These are phyloP conservation scores for Drosophila phalerata DNA, from an alignment of 2,888 invertebrate genomes.

Conservation along the genomic window DNA sequence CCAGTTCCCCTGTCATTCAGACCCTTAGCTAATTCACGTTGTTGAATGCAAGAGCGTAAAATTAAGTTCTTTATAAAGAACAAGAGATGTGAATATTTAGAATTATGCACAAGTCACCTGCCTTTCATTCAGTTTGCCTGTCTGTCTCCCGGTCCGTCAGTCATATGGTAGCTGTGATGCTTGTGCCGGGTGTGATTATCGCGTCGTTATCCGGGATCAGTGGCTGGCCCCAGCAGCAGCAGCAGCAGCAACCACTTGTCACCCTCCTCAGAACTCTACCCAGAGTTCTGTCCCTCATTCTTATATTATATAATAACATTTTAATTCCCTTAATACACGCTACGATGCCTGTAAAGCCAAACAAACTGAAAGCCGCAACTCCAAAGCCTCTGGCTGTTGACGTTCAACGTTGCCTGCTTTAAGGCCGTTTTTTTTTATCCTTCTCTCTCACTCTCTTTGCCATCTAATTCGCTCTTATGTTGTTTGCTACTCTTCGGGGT, in stretches of 20 bases:
- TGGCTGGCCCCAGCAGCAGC: slow-evolving; percentile 48
- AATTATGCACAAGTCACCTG: slow-evolving; percentile 64
- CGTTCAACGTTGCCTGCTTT: slow-evolving; percentile 47
- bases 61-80: slow-evolving; percentile 65
- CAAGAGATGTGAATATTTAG: slow-evolving; percentile 54
- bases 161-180: slow-evolving; percentile 51
- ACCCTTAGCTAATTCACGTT: slow-evolving; percentile 39
- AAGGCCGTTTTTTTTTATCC: slow-evolving; percentile 43
- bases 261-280: slow-evolving; percentile 15
- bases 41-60: slow-evolving; percentile 73
- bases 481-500: slow-evolving; percentile 6
- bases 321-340: slow-evolving; percentile 81
- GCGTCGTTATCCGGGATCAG: slow-evolving; percentile 78
- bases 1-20: background rate
- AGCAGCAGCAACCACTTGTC: slow-evolving; percentile 38
- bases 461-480: slow-evolving; percentile 3
- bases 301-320: slow-evolving; percentile 77
- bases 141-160: slow-evolving; percentile 19
- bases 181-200: slow-evolving; percentile 75
- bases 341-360: slow-evolving; percentile 74
- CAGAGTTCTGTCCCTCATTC: slow-evolving; percentile 19
- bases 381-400: slow-evolving; percentile 46
- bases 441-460: background rate
- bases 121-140: slow-evolving; percentile 21
- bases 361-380: slow-evolving; percentile 61